Evolutionary conservation across 2,888 invertebrate genomes (phyloP).

Genomic region (Aromia moschata): DNA sequence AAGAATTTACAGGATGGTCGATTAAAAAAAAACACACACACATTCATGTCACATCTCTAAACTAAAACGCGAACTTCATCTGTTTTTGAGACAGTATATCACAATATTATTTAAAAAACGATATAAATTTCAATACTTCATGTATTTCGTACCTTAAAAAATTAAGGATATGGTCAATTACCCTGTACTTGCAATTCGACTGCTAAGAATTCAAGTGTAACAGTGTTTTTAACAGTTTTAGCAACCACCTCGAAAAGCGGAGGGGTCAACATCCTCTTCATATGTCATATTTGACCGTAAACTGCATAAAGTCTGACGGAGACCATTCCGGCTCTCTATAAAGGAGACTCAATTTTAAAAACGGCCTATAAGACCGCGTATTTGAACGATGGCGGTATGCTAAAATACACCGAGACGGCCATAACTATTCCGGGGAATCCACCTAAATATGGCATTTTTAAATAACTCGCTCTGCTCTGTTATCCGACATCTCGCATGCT

Average conservation of each 20-base stretch:
- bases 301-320: constrained; percentile 17
- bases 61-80: too few relatives aligned
- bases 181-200: too few relatives aligned
- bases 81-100: too few relatives aligned
- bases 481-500: constrained; percentile 11
- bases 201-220: too few relatives aligned
- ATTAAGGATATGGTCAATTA: too few relatives aligned
- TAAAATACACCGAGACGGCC: constrained; percentile 38
- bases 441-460: constrained; percentile 22
- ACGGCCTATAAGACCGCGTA: constrained; percentile 48
- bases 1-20: too few relatives aligned
- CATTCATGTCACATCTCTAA: too few relatives aligned
- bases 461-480: constrained; percentile 2
- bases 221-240: too few relatives aligned
- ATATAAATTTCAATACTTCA: too few relatives aligned
- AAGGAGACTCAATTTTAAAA: constrained; percentile 51
- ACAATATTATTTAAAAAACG: too few relatives aligned
- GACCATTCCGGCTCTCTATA: constrained; percentile 37
- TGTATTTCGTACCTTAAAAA: too few relatives aligned
- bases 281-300: constrained; percentile 6
- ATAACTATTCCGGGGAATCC: constrained; percentile 32
- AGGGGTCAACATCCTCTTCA: background rate
- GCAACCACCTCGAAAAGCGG: background rate
- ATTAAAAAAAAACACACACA: too few relatives aligned
- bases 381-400: constrained; percentile 43